Conservation (phyloP, 2,113 vertebrate genomes). For the Paramormyrops kingsleyae region DNA sequence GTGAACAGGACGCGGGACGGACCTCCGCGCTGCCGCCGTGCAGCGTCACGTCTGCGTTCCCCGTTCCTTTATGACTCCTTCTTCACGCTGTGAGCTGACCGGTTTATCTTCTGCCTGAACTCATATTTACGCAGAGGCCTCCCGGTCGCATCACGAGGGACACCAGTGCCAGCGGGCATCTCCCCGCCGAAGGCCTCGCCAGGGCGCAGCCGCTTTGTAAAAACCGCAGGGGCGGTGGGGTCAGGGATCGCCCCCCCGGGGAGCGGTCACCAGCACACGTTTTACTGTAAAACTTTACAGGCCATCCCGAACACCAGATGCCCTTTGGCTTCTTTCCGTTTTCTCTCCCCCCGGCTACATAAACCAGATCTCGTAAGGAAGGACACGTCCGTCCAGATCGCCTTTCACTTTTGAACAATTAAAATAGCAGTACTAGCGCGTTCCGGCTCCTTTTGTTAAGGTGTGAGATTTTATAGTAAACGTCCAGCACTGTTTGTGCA, state of each 20-base stretch:
- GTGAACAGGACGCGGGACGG: conserved; percentile 44
- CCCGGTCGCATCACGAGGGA: not conserved
- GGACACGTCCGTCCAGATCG: not conserved
- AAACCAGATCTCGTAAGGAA: not conserved
- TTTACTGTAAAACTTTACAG: conserved; percentile 82
- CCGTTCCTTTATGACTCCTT: conserved; percentile 46
- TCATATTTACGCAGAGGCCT: not conserved
- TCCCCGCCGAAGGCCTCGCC: not conserved
- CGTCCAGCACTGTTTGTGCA: not conserved
- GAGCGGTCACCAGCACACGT: conserved; percentile 67
- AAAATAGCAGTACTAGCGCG: not conserved
- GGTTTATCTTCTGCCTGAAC: conserved; percentile 37
- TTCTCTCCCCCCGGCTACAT: conserved; percentile 10
- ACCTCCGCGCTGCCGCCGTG: conserved; percentile 55
- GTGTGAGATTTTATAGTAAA: not conserved
- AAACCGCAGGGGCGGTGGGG: conserved; percentile 42
- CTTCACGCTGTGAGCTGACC: conserved; percentile 26
- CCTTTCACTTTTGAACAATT: not conserved
- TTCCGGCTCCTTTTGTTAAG: not conserved
- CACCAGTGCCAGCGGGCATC: not conserved
- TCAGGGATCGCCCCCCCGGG: conserved; percentile 56
- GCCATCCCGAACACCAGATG: conserved; percentile 71
- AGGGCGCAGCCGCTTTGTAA: not conserved
- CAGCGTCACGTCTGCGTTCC: conserved; percentile 55
- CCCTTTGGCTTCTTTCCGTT: conserved; percentile 54